These are phyloP conservation scores for Hemistola chrysoprasaria DNA, from an alignment of 2,888 invertebrate species.

Conservation along the genomic window DNA sequence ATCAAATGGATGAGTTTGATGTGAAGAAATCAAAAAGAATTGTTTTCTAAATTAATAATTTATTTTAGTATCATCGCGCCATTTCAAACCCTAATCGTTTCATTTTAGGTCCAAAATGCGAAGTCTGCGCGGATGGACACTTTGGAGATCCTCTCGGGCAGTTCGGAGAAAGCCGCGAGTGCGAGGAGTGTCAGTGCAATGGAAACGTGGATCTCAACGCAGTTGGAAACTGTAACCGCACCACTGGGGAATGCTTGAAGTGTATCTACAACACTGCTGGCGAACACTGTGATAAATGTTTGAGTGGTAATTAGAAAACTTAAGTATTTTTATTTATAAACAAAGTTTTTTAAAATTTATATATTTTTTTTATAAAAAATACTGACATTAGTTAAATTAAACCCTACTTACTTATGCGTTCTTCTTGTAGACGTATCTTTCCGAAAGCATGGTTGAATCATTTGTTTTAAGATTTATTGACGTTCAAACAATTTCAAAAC, in stretches of 20 bases:
- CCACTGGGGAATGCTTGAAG: conserved; percentile 96
- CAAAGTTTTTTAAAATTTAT: too few relatives aligned
- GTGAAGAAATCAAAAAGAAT: too few relatives aligned
- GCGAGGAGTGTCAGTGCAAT: conserved; percentile 95
- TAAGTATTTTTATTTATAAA: too few relatives aligned
- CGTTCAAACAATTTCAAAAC: too few relatives aligned
- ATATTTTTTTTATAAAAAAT: too few relatives aligned
- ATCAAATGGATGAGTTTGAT: too few relatives aligned
- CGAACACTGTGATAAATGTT: conserved; percentile 94
- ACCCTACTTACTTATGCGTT: background rate
- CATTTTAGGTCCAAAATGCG: conserved; percentile 87
- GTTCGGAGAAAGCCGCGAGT: conserved; percentile 91
- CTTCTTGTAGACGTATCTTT: too few relatives aligned
- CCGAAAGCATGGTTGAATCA: too few relatives aligned
- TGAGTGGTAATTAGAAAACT: conserved; percentile 84
- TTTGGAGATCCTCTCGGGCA: conserved; percentile 94
- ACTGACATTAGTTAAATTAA: too few relatives aligned
- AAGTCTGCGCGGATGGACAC: conserved; percentile 97
- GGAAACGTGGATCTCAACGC: conserved; percentile 97
- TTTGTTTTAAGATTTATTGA: too few relatives aligned
- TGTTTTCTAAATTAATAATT: too few relatives aligned
- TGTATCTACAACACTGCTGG: conserved; percentile 98
- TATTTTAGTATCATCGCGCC: too few relatives aligned
- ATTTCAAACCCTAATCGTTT: background rate
- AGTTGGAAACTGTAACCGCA: conserved; percentile 98